Evolutionary conservation across 1,140 invertebrate genomes (phyloP), one percentile per base, ranked within the genome.

Genomic region (Thaumetopoea pityocampa): DNA sequence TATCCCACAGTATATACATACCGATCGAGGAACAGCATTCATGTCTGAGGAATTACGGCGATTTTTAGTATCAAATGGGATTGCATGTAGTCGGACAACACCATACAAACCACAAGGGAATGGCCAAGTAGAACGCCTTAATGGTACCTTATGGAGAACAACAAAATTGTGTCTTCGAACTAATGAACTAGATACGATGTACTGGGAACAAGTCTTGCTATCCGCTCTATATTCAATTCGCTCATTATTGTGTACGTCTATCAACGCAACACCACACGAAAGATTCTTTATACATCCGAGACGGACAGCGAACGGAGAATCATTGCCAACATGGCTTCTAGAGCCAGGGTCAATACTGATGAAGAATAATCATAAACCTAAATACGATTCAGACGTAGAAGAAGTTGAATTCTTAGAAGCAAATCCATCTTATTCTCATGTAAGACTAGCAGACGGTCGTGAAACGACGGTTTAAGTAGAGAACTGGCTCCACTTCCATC

Each of bases 191-290:
- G n/a, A n/a, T n/a, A n/a, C n/a, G n/a, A n/a, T n/a, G n/a, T n/a
- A n/a, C n/a, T n/a, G n/a, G n/a, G n/a, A n/a, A n/a, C n/a, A n/a
- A n/a, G n/a, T n/a, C n/a, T n/a, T n/a, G n/a, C n/a, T n/a, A n/a
- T n/a, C n/a, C n/a, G n/a, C n/a, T n/a, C n/a, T n/a, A n/a, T n/a
- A n/a, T n/a, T n/a, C n/a, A n/a, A n/a, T n/a, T n/a, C n/a, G n/a
- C n/a, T n/a, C n/a, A n/a, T n/a, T n/a, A n/a, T n/a, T n/a, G n/a
- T n/a, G n/a, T 38, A 61, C 62, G 5, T 33, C 46, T 9, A 60
- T 42, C 8, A 51, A 60, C 27, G 12, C 2, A 5, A 61, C 53
- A 6, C 46, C 53, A n/a, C 57, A 55, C 30, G 56, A 64, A 45
- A 16, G 47, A 10, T 37, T 60, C 22, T 48, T 57, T 35, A 34